Percentiles rank a stretch among this genome's conserved stretches.
Conservation (phyloP, 2,113 vertebrate species). For the Tapirus terrestris region DNA sequence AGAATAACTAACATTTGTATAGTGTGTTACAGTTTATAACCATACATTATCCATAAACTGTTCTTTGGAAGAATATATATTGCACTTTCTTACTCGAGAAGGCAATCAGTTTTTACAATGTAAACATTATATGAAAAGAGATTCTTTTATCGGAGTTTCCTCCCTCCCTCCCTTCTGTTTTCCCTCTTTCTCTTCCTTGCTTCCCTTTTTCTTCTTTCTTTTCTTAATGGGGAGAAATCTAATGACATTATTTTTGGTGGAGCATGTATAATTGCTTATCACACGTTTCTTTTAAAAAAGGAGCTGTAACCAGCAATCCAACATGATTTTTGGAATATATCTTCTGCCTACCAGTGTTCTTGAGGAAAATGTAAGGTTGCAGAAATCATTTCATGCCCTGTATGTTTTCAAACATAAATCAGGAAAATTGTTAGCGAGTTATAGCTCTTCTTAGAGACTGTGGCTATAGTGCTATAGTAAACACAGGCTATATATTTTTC, state of each 20-base stretch:
- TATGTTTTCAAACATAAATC: slow-evolving; percentile 92
- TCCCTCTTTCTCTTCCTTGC: background rate
- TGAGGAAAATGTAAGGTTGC: slow-evolving; percentile 89
- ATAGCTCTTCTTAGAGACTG: slow-evolving; percentile 88
- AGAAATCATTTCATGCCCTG: slow-evolving; percentile 91
- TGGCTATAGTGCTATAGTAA: slow-evolving; percentile 84
- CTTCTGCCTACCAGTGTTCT: slow-evolving; percentile 85
- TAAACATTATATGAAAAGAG: slow-evolving; percentile 37
- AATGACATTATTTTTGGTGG: slow-evolving; percentile 76
- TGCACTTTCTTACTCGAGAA: slow-evolving; percentile 44
- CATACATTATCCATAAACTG: slow-evolving; percentile 14
- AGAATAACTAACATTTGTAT: slow-evolving; percentile 55
- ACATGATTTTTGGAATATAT: slow-evolving; percentile 86
- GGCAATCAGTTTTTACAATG: slow-evolving; percentile 72
- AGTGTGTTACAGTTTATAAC: slow-evolving; percentile 40
- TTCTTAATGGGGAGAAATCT: slow-evolving; percentile 82
- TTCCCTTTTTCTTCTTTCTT: background rate
- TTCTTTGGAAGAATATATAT: slow-evolving; percentile 54
- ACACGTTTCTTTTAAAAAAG: slow-evolving; percentile 86
- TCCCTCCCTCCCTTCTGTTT: background rate
- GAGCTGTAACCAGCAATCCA: slow-evolving; percentile 85
- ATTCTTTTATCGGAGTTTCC: background rate
- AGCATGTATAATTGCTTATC: slow-evolving; percentile 86
- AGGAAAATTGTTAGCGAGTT: slow-evolving; percentile 90
- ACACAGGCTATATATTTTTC: slow-evolving; percentile 88